Conservation (phyloP, 2,797 vertebrate genomes). For the Pantherophis vulpinus region DNA sequence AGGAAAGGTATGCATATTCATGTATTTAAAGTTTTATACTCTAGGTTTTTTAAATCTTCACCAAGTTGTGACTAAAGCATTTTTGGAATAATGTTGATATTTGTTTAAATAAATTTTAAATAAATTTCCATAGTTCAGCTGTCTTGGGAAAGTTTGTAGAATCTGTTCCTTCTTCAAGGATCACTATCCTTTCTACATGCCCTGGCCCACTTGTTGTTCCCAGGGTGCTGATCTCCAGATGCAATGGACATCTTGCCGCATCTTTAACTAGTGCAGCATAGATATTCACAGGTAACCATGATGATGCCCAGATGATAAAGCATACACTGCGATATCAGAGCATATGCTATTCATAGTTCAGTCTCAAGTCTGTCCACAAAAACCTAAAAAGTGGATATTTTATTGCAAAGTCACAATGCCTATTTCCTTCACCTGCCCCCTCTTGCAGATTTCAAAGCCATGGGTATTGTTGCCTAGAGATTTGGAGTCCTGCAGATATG, state of each 20-base stretch:
- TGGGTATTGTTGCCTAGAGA: not conserved
- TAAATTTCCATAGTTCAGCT: not conserved
- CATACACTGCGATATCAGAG: not conserved
- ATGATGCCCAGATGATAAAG: not conserved
- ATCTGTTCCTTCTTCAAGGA: not conserved
- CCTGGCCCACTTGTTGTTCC: not conserved
- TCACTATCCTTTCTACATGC: not conserved
- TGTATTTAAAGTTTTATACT: not conserved
- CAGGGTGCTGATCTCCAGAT: not conserved
- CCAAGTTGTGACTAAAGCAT: not conserved
- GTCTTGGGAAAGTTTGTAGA: not conserved
- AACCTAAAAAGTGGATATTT: not conserved
- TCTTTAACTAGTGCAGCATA: not conserved
- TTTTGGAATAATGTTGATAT: not conserved
- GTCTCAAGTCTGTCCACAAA: not conserved
- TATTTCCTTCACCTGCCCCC: not conserved
- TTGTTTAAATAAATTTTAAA: not conserved
- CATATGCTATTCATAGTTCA: not conserved
- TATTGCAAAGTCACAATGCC: not conserved
- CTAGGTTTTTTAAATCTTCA: not conserved
- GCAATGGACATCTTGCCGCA: not conserved
- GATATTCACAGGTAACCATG: not conserved
- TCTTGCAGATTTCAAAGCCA: not conserved
- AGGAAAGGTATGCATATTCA: conserved; percentile 80
- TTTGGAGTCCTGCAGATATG: not conserved